A percentile compares a stretch with the other conserved stretches of the same genome.
Evolutionary conservation across 2,888 invertebrate species (phyloP).

Genomic region (Hydrotaea cyrtoneurina): DNA sequence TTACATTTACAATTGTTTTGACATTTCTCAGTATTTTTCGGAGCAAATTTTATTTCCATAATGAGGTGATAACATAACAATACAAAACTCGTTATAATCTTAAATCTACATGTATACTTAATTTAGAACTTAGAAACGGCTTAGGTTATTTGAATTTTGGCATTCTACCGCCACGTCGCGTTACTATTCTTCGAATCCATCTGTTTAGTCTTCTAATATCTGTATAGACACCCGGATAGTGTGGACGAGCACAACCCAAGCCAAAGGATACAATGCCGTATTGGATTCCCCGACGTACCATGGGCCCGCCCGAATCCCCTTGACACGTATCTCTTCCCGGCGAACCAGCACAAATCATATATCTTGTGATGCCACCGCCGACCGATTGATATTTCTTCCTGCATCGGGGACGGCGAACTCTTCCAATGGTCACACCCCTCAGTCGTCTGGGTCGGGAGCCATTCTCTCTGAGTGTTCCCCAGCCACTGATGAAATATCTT

Average conservation of each 20-base stretch:
- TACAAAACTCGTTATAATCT: too few species aligned
- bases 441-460: not conserved
- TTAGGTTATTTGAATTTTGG: constrained; percentile 7
- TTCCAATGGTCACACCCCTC: constrained; percentile 8
- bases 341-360: constrained; percentile 27
- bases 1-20: too few species aligned
- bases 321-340: constrained; percentile 25
- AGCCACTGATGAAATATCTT: constrained; percentile 33
- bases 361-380: not conserved
- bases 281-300: not conserved
- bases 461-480: constrained; percentile 11
- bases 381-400: not conserved
- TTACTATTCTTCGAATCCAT: constrained; percentile 28
- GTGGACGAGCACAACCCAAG: constrained; percentile 31
- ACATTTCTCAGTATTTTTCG: too few species aligned
- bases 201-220: not conserved
- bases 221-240: constrained; percentile 37
- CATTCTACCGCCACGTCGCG: constrained; percentile 20
- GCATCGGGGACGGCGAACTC: not conserved
- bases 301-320: constrained; percentile 49
- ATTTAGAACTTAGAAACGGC: too few species aligned
- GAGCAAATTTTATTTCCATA: too few species aligned
- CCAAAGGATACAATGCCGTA: constrained; percentile 47
- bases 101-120: too few species aligned
- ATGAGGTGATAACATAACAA: too few species aligned